A percentile compares a stretch with the other conserved stretches of the same genome.
These are phyloP conservation scores for Rhinella marina DNA, from an alignment of 2,797 vertebrate genomes.

Conservation along the genomic window DNA sequence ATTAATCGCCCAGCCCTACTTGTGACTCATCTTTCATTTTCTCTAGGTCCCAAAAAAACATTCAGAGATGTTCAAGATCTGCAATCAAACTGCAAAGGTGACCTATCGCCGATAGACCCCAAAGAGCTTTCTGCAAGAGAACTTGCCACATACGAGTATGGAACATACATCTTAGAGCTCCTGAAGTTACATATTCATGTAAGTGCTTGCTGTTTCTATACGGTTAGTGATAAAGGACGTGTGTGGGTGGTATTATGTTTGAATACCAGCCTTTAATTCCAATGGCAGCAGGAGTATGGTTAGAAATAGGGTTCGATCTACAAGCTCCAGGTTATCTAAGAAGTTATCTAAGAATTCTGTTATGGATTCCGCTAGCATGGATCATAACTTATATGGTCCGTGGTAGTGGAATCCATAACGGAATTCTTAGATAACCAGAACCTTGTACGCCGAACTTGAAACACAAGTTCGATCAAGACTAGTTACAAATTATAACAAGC, in stretches of 20 bases:
- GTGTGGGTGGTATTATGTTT: neutral
- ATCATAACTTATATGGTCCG: no score
- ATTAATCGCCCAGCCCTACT: neutral
- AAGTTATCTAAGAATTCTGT: no score
- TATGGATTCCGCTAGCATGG: no score
- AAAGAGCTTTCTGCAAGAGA: slow-evolving; percentile 79
- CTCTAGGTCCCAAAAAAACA: slow-evolving; percentile 63
- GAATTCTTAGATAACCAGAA: no score
- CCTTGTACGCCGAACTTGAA: no score
- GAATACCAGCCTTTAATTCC: no score
- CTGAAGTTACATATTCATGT: slow-evolving; percentile 73
- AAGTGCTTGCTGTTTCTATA: slow-evolving; percentile 50
- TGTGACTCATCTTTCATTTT: slow-evolving; percentile 4
- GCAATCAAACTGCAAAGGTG: slow-evolving; percentile 75
- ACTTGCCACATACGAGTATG: slow-evolving; percentile 82
- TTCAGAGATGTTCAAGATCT: slow-evolving; percentile 75
- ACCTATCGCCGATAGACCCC: slow-evolving; percentile 71
- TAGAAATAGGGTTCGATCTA: no score
- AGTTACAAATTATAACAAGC: no score
- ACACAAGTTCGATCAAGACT: no score
- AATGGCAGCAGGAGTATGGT: no score
- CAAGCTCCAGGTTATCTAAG: no score
- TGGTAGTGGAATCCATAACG: no score
- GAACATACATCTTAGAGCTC: slow-evolving; percentile 78
- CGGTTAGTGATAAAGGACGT: neutral